These are phyloP conservation scores for Drosophila sechellia DNA, from an alignment of 1,140 invertebrate genomes.

Conservation along the genomic window DNA sequence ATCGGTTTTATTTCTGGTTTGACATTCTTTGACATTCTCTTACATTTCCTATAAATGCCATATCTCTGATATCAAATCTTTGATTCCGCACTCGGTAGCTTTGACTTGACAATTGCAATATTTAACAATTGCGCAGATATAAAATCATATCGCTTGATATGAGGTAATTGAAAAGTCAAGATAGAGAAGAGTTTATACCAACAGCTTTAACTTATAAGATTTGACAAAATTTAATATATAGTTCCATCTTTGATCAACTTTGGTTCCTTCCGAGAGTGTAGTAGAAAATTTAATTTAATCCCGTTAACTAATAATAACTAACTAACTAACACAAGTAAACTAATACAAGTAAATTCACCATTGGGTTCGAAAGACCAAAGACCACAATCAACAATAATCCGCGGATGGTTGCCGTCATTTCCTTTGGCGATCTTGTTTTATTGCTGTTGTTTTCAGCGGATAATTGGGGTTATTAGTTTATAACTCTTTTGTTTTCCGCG, in stretches of 20 bases:
- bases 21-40: constrained; percentile 34
- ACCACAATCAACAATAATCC: constrained; percentile 30
- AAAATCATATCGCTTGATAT: constrained; percentile 4
- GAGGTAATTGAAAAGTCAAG: background rate
- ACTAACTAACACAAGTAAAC: too few species aligned
- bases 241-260: too few species aligned
- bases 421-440: constrained; percentile 46
- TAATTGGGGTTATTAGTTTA: constrained; percentile 72
- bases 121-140: constrained; percentile 12
- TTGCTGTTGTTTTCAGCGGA: constrained; percentile 36
- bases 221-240: background rate
- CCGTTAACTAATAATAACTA: too few species aligned
- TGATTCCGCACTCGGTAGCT: constrained; percentile 37
- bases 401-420: constrained; percentile 46
- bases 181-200: background rate
- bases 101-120: constrained; percentile 10
- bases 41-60: constrained; percentile 14
- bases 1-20: background rate
- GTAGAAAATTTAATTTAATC: too few species aligned
- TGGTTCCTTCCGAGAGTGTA: too few species aligned
- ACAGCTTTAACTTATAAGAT: background rate
- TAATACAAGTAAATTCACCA: constrained; percentile 1
- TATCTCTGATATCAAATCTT: constrained; percentile 44
- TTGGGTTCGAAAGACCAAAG: background rate
- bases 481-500: constrained; percentile 39